Percentiles rank a stretch among this genome's conserved stretches.
Evolutionary conservation across 2,113 vertebrate genomes (phyloP).

Genomic region (Rhegmatorhina hoffmannsi): DNA sequence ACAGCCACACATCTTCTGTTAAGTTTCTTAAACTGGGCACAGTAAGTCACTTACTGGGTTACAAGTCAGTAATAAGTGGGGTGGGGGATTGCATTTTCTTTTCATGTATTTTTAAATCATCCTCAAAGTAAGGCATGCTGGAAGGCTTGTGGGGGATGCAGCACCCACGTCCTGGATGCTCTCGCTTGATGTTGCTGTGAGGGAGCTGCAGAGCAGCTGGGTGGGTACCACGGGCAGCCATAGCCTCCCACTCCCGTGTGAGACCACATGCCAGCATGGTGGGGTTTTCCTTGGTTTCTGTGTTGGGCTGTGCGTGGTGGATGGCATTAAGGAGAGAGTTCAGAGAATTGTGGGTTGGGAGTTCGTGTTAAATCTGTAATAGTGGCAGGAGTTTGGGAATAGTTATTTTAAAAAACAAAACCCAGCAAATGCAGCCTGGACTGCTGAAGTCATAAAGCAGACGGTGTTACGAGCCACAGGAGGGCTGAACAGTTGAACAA

Average conservation of each 20-base stretch:
- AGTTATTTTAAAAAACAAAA: not conserved
- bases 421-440: not conserved
- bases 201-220: not conserved
- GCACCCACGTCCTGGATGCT: accelerated
- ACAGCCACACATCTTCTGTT: not conserved
- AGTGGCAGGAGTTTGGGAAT: not conserved
- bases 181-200: not conserved
- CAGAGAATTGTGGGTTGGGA: not conserved
- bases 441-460: constrained; percentile 4
- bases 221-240: not conserved
- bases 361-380: not conserved
- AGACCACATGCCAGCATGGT: accelerated
- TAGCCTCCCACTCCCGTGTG: not conserved
- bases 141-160: not conserved
- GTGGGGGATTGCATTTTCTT: not conserved
- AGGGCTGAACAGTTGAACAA: not conserved
- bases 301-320: not conserved
- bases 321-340: not conserved
- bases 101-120: not conserved
- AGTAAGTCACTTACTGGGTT: not conserved
- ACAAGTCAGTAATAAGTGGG: not conserved
- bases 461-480: not conserved
- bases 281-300: not conserved
- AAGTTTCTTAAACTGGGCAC: not conserved
- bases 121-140: not conserved